A percentile compares a stretch with the other conserved stretches of the same genome.
Conservation (phyloP, 2,888 invertebrate species). For the Eulithis testata region DNA sequence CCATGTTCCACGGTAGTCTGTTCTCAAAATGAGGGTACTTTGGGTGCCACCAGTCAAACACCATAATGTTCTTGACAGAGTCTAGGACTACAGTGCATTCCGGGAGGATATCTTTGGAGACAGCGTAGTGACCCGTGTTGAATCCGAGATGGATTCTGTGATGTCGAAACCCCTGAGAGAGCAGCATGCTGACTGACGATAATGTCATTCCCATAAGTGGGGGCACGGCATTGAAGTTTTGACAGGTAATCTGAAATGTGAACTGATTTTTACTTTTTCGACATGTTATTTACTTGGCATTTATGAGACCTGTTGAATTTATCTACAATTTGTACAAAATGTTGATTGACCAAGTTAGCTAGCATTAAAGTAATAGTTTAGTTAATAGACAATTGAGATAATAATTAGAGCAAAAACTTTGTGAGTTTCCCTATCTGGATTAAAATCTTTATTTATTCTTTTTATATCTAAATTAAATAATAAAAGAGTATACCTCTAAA, state of each 20-base stretch:
- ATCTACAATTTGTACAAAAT: too few species aligned
- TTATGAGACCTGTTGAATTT: too few species aligned
- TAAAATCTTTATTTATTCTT: too few species aligned
- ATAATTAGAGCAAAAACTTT: too few species aligned
- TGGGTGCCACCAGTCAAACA: constrained; percentile 66
- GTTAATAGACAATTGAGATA: too few species aligned
- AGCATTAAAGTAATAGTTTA: too few species aligned
- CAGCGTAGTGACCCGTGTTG: constrained; percentile 58
- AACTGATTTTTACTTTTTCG: not conserved
- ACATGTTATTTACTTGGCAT: not conserved
- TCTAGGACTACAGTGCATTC: constrained; percentile 66
- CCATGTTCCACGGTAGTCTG: constrained; percentile 51
- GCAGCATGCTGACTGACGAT: constrained; percentile 78
- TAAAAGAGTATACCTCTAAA: constrained; percentile 59
- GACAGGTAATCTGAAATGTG: constrained; percentile 81
- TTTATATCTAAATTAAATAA: too few species aligned
- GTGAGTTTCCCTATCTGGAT: too few species aligned
- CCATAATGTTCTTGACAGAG: constrained; percentile 60
- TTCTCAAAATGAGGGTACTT: constrained; percentile 61
- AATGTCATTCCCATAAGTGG: constrained; percentile 85
- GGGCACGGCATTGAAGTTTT: constrained; percentile 82
- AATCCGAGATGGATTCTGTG: constrained; percentile 84
- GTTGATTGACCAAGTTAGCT: too few species aligned
- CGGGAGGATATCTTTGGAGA: constrained; percentile 59
- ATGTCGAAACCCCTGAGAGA: constrained; percentile 82